These are phyloP conservation scores for Bombyx mandarina DNA, from an alignment of 1,140 invertebrate species.

Conservation along the genomic window DNA sequence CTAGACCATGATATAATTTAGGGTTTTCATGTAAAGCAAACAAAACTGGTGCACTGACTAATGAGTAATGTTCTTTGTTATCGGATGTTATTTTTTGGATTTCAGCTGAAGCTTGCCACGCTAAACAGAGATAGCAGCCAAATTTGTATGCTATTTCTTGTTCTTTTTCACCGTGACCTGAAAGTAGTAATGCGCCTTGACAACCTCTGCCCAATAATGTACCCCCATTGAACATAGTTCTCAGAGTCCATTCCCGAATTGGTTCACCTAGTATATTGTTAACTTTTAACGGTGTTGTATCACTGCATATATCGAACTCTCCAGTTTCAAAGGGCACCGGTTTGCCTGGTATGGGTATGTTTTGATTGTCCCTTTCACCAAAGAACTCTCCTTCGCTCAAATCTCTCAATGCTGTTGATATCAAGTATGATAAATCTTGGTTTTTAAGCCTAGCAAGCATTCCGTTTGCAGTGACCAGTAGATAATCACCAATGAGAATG, in stretches of 20 bases:
- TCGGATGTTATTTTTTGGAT: slow-evolving; percentile 62
- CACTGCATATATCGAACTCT: slow-evolving; percentile 38
- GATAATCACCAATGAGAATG: slow-evolving; percentile 90
- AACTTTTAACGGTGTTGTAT: slow-evolving; percentile 54
- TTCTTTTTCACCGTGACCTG: slow-evolving; percentile 75
- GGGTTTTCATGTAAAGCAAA: slow-evolving; percentile 81
- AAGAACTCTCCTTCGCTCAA: slow-evolving; percentile 89
- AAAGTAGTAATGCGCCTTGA: slow-evolving; percentile 83
- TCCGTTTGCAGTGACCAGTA: slow-evolving; percentile 85
- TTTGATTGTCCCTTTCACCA: slow-evolving; percentile 81
- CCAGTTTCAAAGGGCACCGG: slow-evolving; percentile 36
- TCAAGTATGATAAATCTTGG: slow-evolving; percentile 84
- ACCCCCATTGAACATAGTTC: slow-evolving; percentile 83
- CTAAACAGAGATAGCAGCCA: slow-evolving; percentile 86
- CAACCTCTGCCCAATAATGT: slow-evolving; percentile 87
- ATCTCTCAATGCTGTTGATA: slow-evolving; percentile 86
- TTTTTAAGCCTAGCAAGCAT: slow-evolving; percentile 82
- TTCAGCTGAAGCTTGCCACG: slow-evolving; percentile 83
- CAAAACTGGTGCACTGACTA: slow-evolving; percentile 84
- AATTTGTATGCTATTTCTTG: slow-evolving; percentile 83
- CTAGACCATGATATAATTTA: slow-evolving; percentile 74
- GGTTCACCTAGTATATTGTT: slow-evolving; percentile 74
- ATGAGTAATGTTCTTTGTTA: slow-evolving; percentile 70
- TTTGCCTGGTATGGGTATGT: slow-evolving; percentile 79
- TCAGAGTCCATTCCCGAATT: slow-evolving; percentile 83